phyloP scores from a whole-genome alignment of 1,140 invertebrate species.

The Trichomalopsis sarcophagae region DNA sequence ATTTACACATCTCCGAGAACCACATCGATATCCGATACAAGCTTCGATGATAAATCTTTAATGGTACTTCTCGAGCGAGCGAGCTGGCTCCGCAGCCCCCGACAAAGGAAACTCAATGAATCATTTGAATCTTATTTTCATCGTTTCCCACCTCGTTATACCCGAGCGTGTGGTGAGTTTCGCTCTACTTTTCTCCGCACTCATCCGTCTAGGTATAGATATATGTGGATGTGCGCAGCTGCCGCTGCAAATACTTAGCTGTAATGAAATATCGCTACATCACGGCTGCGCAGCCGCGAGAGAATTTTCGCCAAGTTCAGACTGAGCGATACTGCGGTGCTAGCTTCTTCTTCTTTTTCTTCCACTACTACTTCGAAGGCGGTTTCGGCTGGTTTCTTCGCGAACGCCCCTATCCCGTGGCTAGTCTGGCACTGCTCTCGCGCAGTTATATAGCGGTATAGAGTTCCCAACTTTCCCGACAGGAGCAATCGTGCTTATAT shows the following conservation, averaged over 20 bases:
- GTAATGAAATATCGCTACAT: conserved; percentile 48
- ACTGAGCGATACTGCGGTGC: neutral
- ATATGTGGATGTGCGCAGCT: neutral
- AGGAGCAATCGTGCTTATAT: conserved; percentile 1
- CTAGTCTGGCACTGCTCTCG: neutral
- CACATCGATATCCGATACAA: neutral
- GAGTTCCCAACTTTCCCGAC: conserved; percentile 24
- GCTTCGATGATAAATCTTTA: neutral
- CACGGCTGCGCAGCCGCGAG: neutral
- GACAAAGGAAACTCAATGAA: conserved; percentile 1
- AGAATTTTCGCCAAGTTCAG: conserved; percentile 25
- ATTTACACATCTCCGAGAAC: neutral
- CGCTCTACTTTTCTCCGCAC: neutral
- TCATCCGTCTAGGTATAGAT: neutral
- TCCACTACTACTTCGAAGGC: neutral
- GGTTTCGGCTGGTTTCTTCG: neutral
- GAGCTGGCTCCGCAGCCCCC: no score
- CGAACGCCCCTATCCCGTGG: conserved; percentile 1
- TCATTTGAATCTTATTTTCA: conserved; percentile 46
- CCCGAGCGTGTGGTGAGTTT: neutral
- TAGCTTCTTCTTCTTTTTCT: neutral
- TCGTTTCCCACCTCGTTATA: neutral
- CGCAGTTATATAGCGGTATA: neutral
- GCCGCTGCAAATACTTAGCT: conserved; percentile 7
- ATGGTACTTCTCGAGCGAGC: neutral